Evolutionary conservation across 2,113 vertebrate genomes (phyloP).

Genomic region (Marmota monax): DNA sequence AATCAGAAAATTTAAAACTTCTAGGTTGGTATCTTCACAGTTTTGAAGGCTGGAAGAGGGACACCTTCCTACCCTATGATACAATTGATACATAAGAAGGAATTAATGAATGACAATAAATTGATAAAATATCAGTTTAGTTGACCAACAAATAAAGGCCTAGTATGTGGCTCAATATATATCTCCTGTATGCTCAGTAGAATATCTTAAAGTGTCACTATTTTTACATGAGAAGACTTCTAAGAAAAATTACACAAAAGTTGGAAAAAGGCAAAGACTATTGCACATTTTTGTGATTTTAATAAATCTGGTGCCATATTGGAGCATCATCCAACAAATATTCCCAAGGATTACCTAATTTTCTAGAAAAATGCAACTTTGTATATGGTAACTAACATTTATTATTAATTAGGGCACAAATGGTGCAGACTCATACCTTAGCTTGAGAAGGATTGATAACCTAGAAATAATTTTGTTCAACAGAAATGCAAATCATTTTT

Average conservation of each 20-base stretch:
- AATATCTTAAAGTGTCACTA: not conserved
- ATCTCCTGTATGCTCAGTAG: not conserved
- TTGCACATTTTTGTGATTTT: not conserved
- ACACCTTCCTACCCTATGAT: not conserved
- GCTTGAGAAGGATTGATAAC: slow-evolving; percentile 13
- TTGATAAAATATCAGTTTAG: not conserved
- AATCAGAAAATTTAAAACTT: not conserved
- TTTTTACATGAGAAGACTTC: not conserved
- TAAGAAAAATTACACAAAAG: not conserved
- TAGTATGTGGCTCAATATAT: not conserved
- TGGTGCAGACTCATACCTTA: not conserved
- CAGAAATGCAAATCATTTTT: not conserved
- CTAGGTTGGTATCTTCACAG: not conserved
- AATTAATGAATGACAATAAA: not conserved
- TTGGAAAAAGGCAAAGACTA: not conserved
- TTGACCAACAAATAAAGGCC: not conserved
- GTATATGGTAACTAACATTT: not conserved
- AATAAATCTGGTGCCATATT: not conserved
- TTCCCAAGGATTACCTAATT: not conserved
- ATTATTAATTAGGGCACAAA: not conserved
- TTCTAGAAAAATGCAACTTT: slow-evolving; percentile 8
- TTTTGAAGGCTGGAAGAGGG: not conserved
- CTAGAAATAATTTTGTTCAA: not conserved
- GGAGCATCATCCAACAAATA: not conserved
- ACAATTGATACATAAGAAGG: not conserved